phyloP scores from a whole-genome alignment of 2,797 vertebrate species.

The Rhyacichthys aspro region DNA sequence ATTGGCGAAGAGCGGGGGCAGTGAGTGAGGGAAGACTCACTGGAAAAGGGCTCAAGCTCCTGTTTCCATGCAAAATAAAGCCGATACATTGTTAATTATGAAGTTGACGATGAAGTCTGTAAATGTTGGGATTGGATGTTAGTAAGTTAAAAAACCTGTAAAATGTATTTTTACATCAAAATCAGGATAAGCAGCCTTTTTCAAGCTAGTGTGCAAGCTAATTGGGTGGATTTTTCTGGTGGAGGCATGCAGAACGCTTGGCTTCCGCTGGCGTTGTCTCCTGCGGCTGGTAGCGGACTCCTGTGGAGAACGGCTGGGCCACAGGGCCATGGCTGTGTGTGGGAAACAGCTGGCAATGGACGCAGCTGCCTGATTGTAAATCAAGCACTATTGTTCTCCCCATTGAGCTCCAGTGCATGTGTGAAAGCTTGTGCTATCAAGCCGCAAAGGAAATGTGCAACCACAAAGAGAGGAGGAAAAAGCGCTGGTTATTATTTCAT shows the following conservation, averaged over 20 bases:
- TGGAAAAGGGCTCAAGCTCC: conserved; percentile 14
- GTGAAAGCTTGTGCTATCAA: conserved; percentile 46
- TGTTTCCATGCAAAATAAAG: conserved; percentile 43
- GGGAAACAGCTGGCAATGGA: conserved; percentile 74
- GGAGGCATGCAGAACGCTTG: conserved; percentile 42
- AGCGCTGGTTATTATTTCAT: conserved; percentile 31
- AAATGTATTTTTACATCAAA: neutral
- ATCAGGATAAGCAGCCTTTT: conserved; percentile 25
- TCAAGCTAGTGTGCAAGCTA: conserved; percentile 54
- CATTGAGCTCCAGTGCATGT: conserved; percentile 37
- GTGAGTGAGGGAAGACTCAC: conserved; percentile 28
- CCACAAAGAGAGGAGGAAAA: conserved; percentile 56
- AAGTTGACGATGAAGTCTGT: too few relatives aligned
- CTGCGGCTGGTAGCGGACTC: conserved; percentile 64
- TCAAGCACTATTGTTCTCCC: conserved; percentile 72
- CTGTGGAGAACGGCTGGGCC: conserved; percentile 62
- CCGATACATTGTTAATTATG: neutral
- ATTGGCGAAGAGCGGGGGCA: conserved; percentile 34
- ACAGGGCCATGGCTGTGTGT: conserved; percentile 44
- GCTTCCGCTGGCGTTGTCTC: conserved; percentile 63
- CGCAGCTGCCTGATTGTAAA: conserved; percentile 83
- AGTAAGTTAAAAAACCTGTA: too few relatives aligned
- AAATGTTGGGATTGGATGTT: too few relatives aligned
- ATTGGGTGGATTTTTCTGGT: conserved; percentile 70
- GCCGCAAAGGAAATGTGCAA: conserved; percentile 53